Percentiles rank a stretch among this genome's conserved stretches.
Conservation (phyloP, 2,888 invertebrate species). For the Rugalucina vietnamica region DNA sequence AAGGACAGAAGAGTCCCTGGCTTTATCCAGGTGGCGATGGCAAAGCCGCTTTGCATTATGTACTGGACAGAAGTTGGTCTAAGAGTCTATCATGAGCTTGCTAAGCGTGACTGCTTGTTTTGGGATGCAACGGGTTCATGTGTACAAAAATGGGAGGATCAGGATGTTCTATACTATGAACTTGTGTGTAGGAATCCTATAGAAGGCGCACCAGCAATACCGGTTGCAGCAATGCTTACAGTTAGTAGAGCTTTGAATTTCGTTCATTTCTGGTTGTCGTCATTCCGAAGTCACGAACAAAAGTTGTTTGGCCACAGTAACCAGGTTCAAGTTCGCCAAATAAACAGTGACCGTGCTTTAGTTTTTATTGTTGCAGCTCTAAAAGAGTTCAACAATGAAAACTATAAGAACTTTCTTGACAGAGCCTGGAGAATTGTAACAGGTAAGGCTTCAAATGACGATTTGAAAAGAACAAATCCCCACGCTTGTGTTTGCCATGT, state of each 20-base stretch:
- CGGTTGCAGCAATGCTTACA: constrained; percentile 31
- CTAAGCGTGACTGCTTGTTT: constrained; percentile 25
- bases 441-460: neutral
- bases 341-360: constrained; percentile 39
- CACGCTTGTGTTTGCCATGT: too few species aligned
- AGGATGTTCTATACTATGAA: constrained; percentile 40
- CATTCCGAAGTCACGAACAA: constrained; percentile 6
- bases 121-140: constrained; percentile 41
- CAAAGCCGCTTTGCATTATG: constrained; percentile 16
- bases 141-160: constrained; percentile 18
- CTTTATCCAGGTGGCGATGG: too few species aligned
- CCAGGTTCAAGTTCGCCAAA: neutral
- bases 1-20: too few species aligned
- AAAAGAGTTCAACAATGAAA: constrained; percentile 27
- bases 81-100: constrained; percentile 14
- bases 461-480: neutral
- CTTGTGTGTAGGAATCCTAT: constrained; percentile 20
- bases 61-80: constrained; percentile 31
- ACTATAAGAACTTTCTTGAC: neutral
- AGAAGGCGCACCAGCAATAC: constrained; percentile 39
- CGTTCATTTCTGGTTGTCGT: constrained; percentile 19
- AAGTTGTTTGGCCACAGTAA: neutral
- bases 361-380: constrained; percentile 26
- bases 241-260: constrained; percentile 14
- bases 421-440: constrained; percentile 3